Percentiles rank a stretch among this genome's conserved stretches.
These are phyloP conservation scores for Ferrisia virgata DNA, from an alignment of 2,888 invertebrate genomes.

Conservation along the genomic window DNA sequence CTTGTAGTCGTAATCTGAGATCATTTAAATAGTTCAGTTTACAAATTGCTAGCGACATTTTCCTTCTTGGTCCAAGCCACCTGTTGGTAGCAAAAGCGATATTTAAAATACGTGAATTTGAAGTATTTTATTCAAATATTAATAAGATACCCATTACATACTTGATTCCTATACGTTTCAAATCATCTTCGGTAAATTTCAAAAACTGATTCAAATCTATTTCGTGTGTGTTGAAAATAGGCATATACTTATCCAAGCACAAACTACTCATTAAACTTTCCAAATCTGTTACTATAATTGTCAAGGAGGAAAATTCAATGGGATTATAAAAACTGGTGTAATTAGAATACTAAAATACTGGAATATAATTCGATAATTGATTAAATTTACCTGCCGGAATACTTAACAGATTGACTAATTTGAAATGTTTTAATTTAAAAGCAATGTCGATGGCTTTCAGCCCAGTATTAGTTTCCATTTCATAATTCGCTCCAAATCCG, in stretches of 20 bases:
- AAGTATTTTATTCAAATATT: neutral
- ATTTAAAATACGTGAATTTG: neutral
- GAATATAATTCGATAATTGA: neutral
- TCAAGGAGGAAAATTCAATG: no score
- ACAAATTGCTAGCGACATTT: conserved; percentile 48
- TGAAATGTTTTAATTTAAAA: neutral
- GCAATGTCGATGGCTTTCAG: conserved; percentile 3
- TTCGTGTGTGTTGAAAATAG: conserved; percentile 56
- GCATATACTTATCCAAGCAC: conserved; percentile 49
- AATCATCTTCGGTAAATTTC: conserved; percentile 59
- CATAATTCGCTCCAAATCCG: conserved; percentile 12
- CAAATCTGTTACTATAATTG: conserved; percentile 43
- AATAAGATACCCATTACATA: conserved; percentile 45
- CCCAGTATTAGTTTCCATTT: conserved; percentile 24
- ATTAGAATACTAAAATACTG: no score
- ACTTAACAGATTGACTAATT: conserved; percentile 27
- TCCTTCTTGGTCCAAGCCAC: conserved; percentile 50
- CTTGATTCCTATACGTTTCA: conserved; percentile 59
- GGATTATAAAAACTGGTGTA: no score
- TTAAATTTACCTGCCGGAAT: conserved; percentile 26
- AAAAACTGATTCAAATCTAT: conserved; percentile 61
- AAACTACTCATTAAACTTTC: conserved; percentile 46
- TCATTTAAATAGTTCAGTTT: conserved; percentile 47
- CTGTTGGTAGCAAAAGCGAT: conserved; percentile 46
- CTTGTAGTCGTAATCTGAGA: neutral